Base-by-base conservation (phyloP, 2,797 vertebrate species). In the Silurus aristotelis region DNA sequence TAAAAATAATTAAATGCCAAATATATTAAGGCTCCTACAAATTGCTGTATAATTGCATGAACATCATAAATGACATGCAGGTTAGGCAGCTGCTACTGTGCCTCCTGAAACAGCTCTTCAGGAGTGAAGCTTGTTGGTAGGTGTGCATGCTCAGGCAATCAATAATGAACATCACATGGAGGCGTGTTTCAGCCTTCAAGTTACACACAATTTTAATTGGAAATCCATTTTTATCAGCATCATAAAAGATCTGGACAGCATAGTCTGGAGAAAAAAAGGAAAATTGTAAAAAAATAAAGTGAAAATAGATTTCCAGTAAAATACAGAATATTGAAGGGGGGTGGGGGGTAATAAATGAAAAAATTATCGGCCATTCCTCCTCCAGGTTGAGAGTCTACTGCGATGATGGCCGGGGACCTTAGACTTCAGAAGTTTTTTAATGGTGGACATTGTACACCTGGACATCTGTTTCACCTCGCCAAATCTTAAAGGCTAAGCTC, bases 151-250 rank as follows among this genome's bases (percentile, higher is more conserved):
- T 95, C 84, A 99, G 93, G 84, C 98, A 99, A 91, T 99, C 98
- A 0, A 97, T 96, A 0, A 99, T 96, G 88, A 97, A 98, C 97
- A 99, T 99, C 97, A 98, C 98, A 0, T 97, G 97, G 20, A 99
- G 95, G n/a, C 94, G 93, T 0, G 97, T 97, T 93, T 95, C 93
- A 0, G 95, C 91, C 83, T 91, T 94, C 88, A 99, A 87, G 91
- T 97, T 96, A 90, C 98, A 99, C 73, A 97, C 94, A 31, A 97
- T 98, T 67, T 94, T 96, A 77, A 52, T 10, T 7, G 48, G 10
- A 8, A 38, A 38, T 96, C 95, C 0, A 88, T 93, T 89, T 89
- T 98, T 98, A 0, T 96, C 90, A 0, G 97, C 97, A 22, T 97
- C 95, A 0, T 98, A 97, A 92, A 99, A 99, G 88, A 99, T 97